Conservation (phyloP, 2,888 invertebrate species). For the Pimpla rufipes region DNA sequence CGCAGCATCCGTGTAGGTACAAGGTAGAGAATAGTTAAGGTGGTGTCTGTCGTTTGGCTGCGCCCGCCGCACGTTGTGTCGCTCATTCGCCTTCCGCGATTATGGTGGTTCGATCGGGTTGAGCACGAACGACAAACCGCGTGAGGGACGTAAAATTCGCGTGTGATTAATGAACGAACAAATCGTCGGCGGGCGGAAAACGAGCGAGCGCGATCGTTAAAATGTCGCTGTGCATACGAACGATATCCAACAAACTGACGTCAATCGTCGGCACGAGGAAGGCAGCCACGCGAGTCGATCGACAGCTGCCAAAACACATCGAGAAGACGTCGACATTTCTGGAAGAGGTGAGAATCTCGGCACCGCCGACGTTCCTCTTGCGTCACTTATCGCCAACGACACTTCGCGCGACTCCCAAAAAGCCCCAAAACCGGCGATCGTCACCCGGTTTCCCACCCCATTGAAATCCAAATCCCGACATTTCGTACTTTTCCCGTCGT, state of each 20-base stretch:
- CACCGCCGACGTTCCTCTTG: background rate
- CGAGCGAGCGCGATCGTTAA: constrained; percentile 54
- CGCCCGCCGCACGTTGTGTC: constrained; percentile 43
- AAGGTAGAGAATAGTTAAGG: background rate
- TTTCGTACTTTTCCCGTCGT: constrained; percentile 46
- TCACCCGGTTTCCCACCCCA: background rate
- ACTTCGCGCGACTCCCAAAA: background rate
- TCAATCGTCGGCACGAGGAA: constrained; percentile 87
- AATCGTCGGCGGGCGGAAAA: constrained; percentile 37
- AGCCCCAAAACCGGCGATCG: background rate
- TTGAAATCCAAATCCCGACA: constrained; percentile 13
- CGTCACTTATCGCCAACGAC: background rate
- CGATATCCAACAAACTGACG: constrained; percentile 87
- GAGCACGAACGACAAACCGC: constrained; percentile 53
- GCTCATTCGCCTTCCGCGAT: constrained; percentile 23
- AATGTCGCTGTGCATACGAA: constrained; percentile 88
- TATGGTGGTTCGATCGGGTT: constrained; percentile 48
- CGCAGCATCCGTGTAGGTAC: background rate
- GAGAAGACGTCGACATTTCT: constrained; percentile 86
- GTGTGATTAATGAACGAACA: constrained; percentile 25
- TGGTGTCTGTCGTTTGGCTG: background rate
- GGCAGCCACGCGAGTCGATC: constrained; percentile 86
- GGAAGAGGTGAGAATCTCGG: constrained; percentile 86
- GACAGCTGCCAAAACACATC: constrained; percentile 85
- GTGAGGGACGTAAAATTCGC: constrained; percentile 38